Percentiles rank a stretch among this genome's conserved stretches.
These are phyloP conservation scores for Dorcus hopei DNA, from an alignment of 2,888 invertebrate genomes.

Conservation along the genomic window DNA sequence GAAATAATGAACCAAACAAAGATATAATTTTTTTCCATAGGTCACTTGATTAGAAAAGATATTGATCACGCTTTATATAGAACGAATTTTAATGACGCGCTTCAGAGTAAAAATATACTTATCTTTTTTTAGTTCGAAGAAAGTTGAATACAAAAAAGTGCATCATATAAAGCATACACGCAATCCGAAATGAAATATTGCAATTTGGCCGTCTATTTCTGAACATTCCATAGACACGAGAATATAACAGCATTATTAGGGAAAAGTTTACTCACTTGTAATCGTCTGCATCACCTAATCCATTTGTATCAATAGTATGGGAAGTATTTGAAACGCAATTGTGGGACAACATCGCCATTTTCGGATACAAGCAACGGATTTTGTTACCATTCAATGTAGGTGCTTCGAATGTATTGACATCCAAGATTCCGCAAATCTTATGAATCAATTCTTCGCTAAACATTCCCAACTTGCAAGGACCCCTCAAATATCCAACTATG, in stretches of 20 bases:
- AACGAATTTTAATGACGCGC: no score
- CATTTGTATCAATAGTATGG: conserved; percentile 58
- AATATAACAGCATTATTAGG: not conserved
- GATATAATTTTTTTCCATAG: no score
- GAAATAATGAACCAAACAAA: no score
- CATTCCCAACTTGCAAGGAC: conserved; percentile 66
- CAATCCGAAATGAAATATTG: no score
- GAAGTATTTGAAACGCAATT: conserved; percentile 80
- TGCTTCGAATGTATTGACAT: conserved; percentile 77
- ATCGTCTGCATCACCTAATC: conserved; percentile 12
- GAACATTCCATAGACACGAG: no score
- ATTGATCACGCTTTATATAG: no score
- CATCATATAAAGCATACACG: no score
- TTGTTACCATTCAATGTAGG: conserved; percentile 64
- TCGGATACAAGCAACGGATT: conserved; percentile 74
- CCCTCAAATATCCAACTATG: conserved; percentile 71
- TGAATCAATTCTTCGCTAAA: conserved; percentile 74
- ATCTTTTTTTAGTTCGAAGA: no score
- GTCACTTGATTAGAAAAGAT: no score
- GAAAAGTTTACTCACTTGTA: conserved; percentile 4
- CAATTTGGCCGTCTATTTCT: no score
- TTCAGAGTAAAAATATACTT: no score
- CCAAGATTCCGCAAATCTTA: conserved; percentile 74
- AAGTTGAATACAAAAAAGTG: no score
- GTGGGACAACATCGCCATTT: conserved; percentile 72